A percentile compares a stretch with the other conserved stretches of the same genome.
phyloP scores from a whole-genome alignment of 2,888 invertebrate genomes.

The Athalia cordata region DNA sequence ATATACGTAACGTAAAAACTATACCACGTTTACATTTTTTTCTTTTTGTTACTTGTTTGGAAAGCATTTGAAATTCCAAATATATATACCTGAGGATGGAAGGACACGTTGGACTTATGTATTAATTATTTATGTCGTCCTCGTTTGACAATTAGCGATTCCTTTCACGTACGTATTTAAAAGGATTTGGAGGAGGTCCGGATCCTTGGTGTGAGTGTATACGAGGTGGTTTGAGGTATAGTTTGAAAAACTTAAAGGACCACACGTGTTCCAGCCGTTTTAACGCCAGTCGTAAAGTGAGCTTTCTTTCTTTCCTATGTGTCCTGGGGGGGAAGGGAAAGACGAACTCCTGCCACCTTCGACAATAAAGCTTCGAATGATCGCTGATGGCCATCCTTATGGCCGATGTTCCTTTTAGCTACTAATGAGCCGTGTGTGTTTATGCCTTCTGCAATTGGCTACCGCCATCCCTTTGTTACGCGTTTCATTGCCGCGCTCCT shows the following conservation, averaged over 20 bases:
- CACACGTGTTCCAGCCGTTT: conserved; percentile 47
- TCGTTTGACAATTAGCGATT: conserved; percentile 34
- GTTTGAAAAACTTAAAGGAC: conserved; percentile 29
- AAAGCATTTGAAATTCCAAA: neutral
- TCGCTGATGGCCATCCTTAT: conserved; percentile 26
- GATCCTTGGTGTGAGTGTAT: neutral
- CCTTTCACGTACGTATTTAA: conserved; percentile 11
- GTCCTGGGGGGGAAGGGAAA: conserved; percentile 46
- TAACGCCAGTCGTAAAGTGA: conserved; percentile 59
- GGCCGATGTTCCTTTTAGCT: conserved; percentile 51
- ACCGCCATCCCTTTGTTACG: conserved; percentile 55
- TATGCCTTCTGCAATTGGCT: conserved; percentile 64
- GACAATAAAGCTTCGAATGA: conserved; percentile 62
- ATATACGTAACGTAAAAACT: no score
- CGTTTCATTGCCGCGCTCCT: conserved; percentile 42
- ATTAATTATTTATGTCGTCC: neutral
- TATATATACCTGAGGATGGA: neutral
- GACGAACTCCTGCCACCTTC: conserved; percentile 58
- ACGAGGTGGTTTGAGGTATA: neutral
- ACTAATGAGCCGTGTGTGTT: conserved; percentile 67
- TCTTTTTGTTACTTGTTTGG: no score
- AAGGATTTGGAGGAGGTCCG: neutral
- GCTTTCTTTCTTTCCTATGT: conserved; percentile 51
- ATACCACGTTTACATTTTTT: no score
- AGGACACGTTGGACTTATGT: neutral